A percentile compares a stretch with the other conserved stretches of the same genome.
Evolutionary conservation across 2,113 vertebrate genomes (phyloP).

Genomic region (Halichoerus grypus): DNA sequence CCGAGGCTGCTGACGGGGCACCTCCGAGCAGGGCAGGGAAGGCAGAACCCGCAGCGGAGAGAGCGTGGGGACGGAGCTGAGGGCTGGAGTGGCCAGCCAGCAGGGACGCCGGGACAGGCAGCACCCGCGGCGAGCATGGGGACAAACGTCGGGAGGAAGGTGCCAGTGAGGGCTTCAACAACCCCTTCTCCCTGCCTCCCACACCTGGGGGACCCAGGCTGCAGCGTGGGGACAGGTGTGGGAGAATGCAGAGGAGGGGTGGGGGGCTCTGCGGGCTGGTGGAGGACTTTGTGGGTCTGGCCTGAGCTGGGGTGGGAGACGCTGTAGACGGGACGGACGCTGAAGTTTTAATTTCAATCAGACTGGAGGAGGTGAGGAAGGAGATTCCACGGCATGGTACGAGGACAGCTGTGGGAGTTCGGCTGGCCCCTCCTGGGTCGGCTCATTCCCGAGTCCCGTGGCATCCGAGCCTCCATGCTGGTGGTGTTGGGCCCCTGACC

Average conservation of each 20-base stretch:
- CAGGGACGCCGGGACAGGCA: neutral
- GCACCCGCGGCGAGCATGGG: rapidly evolving
- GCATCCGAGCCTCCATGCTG: rapidly evolving
- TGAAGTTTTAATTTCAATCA: neutral
- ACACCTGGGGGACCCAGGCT: rapidly evolving
- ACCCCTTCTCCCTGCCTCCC: neutral
- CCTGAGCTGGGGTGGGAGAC: neutral
- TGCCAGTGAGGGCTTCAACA: rapidly evolving
- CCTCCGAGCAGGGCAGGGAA: neutral
- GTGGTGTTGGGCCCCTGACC: neutral
- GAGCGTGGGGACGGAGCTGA: rapidly evolving
- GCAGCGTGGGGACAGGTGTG: rapidly evolving
- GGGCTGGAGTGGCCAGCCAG: rapidly evolving
- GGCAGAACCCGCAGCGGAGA: neutral
- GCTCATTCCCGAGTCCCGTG: neutral
- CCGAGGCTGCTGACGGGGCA: neutral
- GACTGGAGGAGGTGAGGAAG: rapidly evolving
- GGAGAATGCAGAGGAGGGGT: neutral
- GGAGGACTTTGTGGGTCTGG: neutral
- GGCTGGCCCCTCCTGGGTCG: rapidly evolving
- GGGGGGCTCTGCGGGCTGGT: rapidly evolving
- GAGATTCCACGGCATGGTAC: rapidly evolving
- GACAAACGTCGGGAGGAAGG: neutral
- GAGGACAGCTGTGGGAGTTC: rapidly evolving
- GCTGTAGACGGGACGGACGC: neutral